Percentiles rank a stretch among this genome's conserved stretches.
phyloP scores from a whole-genome alignment of 37 sponge, comb jelly and placozoan species.

The Halisarca cf. caerulea region DNA sequence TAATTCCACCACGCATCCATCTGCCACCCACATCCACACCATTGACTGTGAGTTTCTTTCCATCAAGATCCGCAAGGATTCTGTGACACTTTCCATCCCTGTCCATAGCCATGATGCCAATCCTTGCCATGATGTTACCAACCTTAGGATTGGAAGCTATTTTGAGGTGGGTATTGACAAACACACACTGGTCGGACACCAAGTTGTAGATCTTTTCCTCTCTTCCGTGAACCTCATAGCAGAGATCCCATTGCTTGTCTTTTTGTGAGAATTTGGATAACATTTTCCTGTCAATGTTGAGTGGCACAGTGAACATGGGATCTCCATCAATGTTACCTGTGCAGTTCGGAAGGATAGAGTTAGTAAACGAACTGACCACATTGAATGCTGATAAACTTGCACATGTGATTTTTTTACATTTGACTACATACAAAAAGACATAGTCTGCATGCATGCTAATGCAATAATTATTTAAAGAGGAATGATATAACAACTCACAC shows the following conservation, averaged over 20 bases:
- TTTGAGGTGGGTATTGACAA: conserved; percentile 58
- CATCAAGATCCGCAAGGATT: neutral
- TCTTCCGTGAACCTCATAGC: conserved; percentile 66
- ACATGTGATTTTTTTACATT: too few relatives aligned
- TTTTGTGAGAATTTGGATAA: neutral
- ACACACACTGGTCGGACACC: conserved; percentile 63
- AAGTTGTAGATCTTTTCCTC: conserved; percentile 47
- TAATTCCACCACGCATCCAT: neutral
- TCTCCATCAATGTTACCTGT: conserved; percentile 20
- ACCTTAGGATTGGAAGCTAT: conserved; percentile 38
- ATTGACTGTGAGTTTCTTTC: neutral
- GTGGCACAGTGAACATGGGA: conserved; percentile 17
- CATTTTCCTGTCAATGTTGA: neutral
- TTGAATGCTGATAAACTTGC: too few relatives aligned
- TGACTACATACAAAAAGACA: too few relatives aligned
- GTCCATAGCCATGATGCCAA: conserved; percentile 17
- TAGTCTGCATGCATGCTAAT: too few relatives aligned
- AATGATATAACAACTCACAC: too few relatives aligned
- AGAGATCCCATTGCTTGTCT: conserved; percentile 21
- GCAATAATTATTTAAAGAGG: too few relatives aligned
- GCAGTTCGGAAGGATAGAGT: too few relatives aligned
- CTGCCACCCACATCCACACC: neutral
- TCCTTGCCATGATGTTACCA: conserved; percentile 31
- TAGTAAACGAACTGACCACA: too few relatives aligned
- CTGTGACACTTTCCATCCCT: neutral